Evolutionary conservation across 2,113 vertebrate genomes (phyloP).

Genomic region (Ptychochromis oligacanthus): DNA sequence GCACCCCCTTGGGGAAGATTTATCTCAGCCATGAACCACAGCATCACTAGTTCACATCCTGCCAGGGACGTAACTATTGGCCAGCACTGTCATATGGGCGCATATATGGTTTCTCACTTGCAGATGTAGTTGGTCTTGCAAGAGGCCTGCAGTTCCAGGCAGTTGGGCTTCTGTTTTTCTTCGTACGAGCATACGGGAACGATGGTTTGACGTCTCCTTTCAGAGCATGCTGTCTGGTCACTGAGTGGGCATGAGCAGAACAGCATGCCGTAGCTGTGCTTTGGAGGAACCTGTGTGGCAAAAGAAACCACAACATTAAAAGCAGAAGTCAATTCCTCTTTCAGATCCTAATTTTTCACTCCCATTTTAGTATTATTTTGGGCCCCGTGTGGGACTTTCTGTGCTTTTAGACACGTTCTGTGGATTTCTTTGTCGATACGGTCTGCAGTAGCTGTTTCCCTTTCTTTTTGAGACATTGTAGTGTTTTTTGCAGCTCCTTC

Average conservation of each 20-base stretch:
- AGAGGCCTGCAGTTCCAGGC: slow-evolving; percentile 69
- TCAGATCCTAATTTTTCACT: background rate
- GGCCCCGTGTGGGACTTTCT: background rate
- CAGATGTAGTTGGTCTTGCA: slow-evolving; percentile 80
- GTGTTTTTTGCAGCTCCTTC: fast-evolving
- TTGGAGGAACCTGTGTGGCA: slow-evolving; percentile 87
- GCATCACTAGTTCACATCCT: background rate
- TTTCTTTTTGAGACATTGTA: background rate
- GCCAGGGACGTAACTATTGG: too few relatives aligned
- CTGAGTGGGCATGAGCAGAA: slow-evolving; percentile 94
- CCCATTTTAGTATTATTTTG: background rate
- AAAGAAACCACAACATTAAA: background rate
- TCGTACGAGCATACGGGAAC: slow-evolving; percentile 98
- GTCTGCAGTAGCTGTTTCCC: background rate
- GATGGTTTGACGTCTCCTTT: slow-evolving; percentile 95
- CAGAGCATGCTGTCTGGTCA: slow-evolving; percentile 87
- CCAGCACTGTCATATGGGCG: too few relatives aligned
- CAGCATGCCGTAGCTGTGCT: slow-evolving; percentile 98
- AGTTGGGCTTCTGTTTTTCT: slow-evolving; percentile 95
- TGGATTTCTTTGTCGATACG: background rate
- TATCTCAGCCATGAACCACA: background rate
- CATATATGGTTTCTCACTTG: slow-evolving; percentile 38
- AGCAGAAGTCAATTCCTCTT: background rate
- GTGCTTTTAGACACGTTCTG: fast-evolving
- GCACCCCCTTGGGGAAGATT: background rate